Evolutionary conservation across 2,797 vertebrate genomes (phyloP).

Genomic region (Rhabdomys pumilio): DNA sequence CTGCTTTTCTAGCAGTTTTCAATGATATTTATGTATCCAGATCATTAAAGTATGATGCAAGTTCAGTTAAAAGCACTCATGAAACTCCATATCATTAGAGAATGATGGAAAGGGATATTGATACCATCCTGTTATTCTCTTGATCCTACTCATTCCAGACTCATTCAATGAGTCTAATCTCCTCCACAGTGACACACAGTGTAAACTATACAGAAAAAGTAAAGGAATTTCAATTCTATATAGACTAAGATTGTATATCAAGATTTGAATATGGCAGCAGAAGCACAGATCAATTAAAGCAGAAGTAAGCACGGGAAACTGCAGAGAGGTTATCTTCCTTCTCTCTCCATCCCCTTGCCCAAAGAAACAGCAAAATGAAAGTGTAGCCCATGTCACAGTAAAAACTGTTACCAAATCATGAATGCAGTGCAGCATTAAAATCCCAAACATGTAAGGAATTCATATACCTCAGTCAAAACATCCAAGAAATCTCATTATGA

Average conservation of each 20-base stretch:
- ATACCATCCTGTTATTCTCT: not conserved
- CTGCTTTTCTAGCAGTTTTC: not conserved
- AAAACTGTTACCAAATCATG: not conserved
- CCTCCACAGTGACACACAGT: not conserved
- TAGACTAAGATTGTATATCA: not conserved
- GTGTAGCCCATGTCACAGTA: not conserved
- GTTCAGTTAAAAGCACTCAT: not conserved
- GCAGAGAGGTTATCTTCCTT: not conserved
- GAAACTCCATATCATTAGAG: not conserved
- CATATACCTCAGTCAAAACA: not conserved
- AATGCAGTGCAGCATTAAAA: not conserved
- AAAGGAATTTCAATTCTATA: conserved; percentile 29
- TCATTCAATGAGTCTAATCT: not conserved
- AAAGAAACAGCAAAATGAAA: not conserved
- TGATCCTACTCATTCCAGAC: not conserved
- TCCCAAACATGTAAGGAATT: not conserved
- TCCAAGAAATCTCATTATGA: not conserved
- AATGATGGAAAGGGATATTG: not conserved
- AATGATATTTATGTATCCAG: not conserved
- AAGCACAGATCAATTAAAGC: not conserved
- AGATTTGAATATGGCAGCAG: not conserved
- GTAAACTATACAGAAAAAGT: not conserved
- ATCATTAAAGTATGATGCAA: conserved; percentile 16
- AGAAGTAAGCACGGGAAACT: not conserved
- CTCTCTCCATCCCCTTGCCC: not conserved